Base-by-base conservation (phyloP, 2,797 vertebrate species). In the Myotis daubentonii region DNA sequence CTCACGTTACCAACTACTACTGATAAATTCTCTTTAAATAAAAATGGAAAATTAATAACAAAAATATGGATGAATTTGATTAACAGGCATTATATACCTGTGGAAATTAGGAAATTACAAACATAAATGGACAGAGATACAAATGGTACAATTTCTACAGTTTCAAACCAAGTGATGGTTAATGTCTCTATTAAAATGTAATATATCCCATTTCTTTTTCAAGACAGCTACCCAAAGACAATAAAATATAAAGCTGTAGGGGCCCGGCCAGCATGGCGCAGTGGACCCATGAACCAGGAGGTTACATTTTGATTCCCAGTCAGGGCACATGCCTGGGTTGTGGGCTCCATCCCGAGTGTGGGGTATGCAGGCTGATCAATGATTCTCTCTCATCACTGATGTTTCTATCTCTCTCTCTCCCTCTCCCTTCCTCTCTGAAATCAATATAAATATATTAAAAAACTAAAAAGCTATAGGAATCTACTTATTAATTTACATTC, bases 401-500 rank as follows among this genome's bases (percentile, higher is more conserved):
- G 57, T 60, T 30, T 60, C 57, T 28, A 2, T 28, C 57, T 60
- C 25, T 30, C 36, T 36, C 36, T 60, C 57, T 60, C 12, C 57
- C 57, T 28, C 55, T 57, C 23, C 55, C 57, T 60, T 28, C 25
- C 25, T 28, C 25, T 28, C 25, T 60, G 25, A 60, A 60, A 60
- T 60, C 53, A 55, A 28, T 30, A 28, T 28, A 60, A 60, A 60
- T 30, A 23, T 23, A 57, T 57, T 28, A 13, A 28, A 60, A 60
- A 60, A 28, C 30, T 30, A 60, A 95, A 87, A 88, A 87, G 41
- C 72, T 78, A 6, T 20, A 96, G 75, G 23, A 33, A 85, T 60
- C 93, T 93, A 87, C 53, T 95, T 92, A 88, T 55, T 68, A 84
- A 91, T 94, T 94, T 87, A 90, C 8, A 83, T 70, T 92, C 22